These are phyloP conservation scores for Steinernema feltiae DNA, from an alignment of 1,140 invertebrate species.

Conservation along the genomic window DNA sequence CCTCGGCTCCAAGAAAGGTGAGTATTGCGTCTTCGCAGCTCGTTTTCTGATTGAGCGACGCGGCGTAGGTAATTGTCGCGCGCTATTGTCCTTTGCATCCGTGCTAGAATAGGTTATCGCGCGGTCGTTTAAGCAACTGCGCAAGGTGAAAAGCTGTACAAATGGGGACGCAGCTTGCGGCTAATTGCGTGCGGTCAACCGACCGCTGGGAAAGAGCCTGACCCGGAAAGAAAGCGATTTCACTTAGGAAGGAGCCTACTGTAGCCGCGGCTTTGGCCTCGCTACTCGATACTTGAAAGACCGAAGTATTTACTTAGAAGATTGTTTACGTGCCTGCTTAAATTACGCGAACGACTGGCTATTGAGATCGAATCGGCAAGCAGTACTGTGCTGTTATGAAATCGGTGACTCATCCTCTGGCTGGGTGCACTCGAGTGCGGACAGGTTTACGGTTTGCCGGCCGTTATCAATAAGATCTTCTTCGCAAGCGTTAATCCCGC, in stretches of 20 bases:
- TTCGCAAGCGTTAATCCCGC: neutral
- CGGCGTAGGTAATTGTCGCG: neutral
- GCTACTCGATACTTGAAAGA: slow-evolving; percentile 12
- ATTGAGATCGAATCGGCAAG: neutral
- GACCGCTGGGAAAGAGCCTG: neutral
- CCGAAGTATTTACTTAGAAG: slow-evolving; percentile 3
- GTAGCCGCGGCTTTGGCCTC: neutral
- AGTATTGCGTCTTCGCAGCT: neutral
- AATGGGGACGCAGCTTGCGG: slow-evolving; percentile 7
- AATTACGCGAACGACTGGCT: neutral
- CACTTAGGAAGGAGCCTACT: neutral
- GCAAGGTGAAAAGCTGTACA: slow-evolving; percentile 15
- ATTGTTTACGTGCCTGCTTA: slow-evolving; percentile 9
- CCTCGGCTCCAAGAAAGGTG: slow-evolving; percentile 1
- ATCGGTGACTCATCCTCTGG: neutral
- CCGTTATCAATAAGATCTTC: neutral
- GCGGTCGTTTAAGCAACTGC: slow-evolving; percentile 11
- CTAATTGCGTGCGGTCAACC: slow-evolving; percentile 10
- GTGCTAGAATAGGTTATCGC: slow-evolving; percentile 11
- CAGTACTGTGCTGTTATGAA: neutral
- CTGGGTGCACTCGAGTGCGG: too few relatives aligned
- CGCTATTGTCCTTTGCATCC: neutral
- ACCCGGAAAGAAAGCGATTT: neutral
- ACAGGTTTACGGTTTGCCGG: neutral
- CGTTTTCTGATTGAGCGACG: neutral